A percentile compares a stretch with the other conserved stretches of the same genome.
These are phyloP conservation scores for Dendrolimus kikuchii DNA, from an alignment of 1,140 invertebrate species.

Conservation along the genomic window DNA sequence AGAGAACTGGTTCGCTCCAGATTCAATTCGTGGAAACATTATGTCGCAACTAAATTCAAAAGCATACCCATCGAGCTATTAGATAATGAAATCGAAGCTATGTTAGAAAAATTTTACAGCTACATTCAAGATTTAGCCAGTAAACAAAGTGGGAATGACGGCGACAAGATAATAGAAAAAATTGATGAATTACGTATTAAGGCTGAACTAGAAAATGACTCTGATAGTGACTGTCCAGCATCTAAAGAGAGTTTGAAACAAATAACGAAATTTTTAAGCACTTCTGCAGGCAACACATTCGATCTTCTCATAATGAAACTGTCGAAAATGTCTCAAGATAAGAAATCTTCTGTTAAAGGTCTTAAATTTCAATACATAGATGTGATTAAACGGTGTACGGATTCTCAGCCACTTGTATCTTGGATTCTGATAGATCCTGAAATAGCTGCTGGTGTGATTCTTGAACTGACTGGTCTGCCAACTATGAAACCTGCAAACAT, in stretches of 20 bases:
- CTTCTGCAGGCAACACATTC: conserved; percentile 44
- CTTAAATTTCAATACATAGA: conserved; percentile 57
- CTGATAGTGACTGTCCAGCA: conserved; percentile 34
- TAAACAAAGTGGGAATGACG: conserved; percentile 36
- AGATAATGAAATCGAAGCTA: conserved; percentile 47
- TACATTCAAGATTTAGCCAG: conserved; percentile 51
- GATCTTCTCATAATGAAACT: conserved; percentile 56
- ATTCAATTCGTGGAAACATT: conserved; percentile 53
- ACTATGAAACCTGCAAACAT: conserved; percentile 36
- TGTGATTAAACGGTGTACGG: conserved; percentile 40
- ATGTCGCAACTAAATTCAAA: conserved; percentile 49
- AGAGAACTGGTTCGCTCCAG: conserved; percentile 41
- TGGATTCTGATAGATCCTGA: conserved; percentile 55
- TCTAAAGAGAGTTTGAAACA: conserved; percentile 42
- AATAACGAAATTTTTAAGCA: conserved; percentile 44
- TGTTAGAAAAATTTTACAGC: conserved; percentile 54
- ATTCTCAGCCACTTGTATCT: conserved; percentile 40
- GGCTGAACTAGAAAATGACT: conserved; percentile 23
- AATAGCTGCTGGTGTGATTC: conserved; percentile 42
- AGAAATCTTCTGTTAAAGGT: conserved; percentile 43
- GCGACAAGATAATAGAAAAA: conserved; percentile 45
- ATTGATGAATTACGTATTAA: conserved; percentile 37
- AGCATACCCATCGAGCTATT: conserved; percentile 48
- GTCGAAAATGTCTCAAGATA: conserved; percentile 44
- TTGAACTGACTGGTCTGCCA: conserved; percentile 43